phyloP scores from a whole-genome alignment of 1,140 invertebrate genomes.

The Hestina assimilis region DNA sequence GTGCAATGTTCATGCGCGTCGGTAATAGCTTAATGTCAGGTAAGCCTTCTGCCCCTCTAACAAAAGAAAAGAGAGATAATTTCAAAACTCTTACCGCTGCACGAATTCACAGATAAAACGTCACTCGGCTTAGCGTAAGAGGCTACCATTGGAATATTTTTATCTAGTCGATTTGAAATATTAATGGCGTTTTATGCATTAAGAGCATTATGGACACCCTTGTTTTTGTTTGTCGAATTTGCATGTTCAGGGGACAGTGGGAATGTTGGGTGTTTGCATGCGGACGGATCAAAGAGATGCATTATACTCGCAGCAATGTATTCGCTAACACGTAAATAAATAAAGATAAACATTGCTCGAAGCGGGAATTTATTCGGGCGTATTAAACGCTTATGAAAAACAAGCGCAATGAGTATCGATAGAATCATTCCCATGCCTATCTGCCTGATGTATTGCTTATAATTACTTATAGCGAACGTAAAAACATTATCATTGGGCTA shows the following conservation, averaged over 20 bases:
- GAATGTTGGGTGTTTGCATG: conserved; percentile 41
- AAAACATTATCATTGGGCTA: conserved; percentile 1
- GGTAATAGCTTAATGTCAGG: no score
- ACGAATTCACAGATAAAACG: not conserved
- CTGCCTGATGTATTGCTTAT: not conserved
- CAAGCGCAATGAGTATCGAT: conserved; percentile 11
- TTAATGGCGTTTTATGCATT: conserved; percentile 64
- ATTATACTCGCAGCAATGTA: conserved; percentile 64
- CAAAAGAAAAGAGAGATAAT: not conserved
- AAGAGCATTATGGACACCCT: conserved; percentile 63
- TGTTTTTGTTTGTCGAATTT: conserved; percentile 65
- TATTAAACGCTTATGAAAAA: conserved; percentile 16
- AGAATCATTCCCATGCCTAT: conserved; percentile 7
- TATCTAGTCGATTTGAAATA: conserved; percentile 68
- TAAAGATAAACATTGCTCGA: conserved; percentile 58
- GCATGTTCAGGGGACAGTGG: conserved; percentile 51
- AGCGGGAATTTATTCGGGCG: conserved; percentile 6
- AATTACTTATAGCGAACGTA: not conserved
- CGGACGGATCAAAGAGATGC: conserved; percentile 56
- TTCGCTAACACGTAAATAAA: conserved; percentile 69
- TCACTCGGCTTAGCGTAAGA: conserved; percentile 46
- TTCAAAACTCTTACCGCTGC: no score
- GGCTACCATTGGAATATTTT: conserved; percentile 63
- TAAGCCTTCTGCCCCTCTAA: no score
- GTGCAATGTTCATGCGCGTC: no score